A percentile compares a stretch with the other conserved stretches of the same genome.
Conservation (phyloP, 2,797 vertebrate species). For the Apogon hyalosoma region DNA sequence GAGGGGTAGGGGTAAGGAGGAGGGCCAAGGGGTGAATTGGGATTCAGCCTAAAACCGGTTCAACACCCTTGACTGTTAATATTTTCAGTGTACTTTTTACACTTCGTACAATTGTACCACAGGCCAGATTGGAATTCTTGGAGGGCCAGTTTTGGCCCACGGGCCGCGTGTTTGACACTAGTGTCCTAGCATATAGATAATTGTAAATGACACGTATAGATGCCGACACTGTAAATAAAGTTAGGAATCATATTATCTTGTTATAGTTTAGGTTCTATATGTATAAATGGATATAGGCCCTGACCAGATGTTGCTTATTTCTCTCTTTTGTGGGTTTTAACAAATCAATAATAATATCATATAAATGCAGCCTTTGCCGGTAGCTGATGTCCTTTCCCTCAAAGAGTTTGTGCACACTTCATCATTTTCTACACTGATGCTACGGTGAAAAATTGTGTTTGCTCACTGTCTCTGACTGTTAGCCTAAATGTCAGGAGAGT, state of each 20-base stretch:
- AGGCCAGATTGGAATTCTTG: too few species aligned
- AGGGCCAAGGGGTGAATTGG: too few species aligned
- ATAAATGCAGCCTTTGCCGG: background rate
- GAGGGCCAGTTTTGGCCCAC: too few species aligned
- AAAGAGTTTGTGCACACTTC: slow-evolving; percentile 21
- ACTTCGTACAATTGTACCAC: too few species aligned
- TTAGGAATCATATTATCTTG: background rate
- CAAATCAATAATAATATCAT: background rate
- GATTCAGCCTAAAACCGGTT: too few species aligned
- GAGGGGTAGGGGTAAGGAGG: too few species aligned
- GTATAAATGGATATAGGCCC: background rate
- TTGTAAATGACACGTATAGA: slow-evolving; percentile 8
- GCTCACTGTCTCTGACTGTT: slow-evolving; percentile 55
- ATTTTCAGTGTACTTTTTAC: too few species aligned
- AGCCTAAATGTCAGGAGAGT: slow-evolving; percentile 66
- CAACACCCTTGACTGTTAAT: too few species aligned
- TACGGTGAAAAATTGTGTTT: slow-evolving; percentile 53
- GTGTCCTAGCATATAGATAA: too few species aligned
- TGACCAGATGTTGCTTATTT: background rate
- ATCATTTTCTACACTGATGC: slow-evolving; percentile 39
- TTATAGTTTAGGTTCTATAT: background rate
- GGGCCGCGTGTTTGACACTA: too few species aligned
- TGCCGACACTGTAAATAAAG: background rate
- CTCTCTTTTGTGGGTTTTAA: background rate
- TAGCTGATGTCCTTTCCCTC: background rate